Percentiles rank a stretch among this genome's conserved stretches.
Evolutionary conservation across 2,113 vertebrate genomes (phyloP).

Genomic region (Okapia johnstoni): DNA sequence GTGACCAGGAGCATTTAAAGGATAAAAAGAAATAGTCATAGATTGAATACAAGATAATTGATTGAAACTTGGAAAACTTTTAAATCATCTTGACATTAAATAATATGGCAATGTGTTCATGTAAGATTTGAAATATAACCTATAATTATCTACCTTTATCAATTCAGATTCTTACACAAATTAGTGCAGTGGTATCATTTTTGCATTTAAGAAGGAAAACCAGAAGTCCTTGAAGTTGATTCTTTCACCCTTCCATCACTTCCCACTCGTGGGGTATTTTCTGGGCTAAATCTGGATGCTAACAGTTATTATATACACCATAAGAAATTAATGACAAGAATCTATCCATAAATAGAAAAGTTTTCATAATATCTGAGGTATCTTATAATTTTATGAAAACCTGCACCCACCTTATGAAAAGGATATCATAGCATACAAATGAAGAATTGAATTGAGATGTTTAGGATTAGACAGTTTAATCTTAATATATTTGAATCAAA

Average conservation of each 20-base stretch:
- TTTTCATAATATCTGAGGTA: neutral
- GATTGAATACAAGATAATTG: neutral
- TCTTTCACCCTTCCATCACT: neutral
- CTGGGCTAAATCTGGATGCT: neutral
- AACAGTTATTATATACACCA: neutral
- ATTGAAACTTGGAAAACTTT: neutral
- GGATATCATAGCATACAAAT: neutral
- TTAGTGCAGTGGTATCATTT: too few relatives aligned
- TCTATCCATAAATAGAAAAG: neutral
- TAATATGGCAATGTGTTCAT: neutral
- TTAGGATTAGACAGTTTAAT: neutral
- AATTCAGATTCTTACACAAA: neutral
- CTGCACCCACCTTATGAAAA: neutral
- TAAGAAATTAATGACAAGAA: neutral
- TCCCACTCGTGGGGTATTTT: neutral
- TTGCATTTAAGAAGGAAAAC: neutral
- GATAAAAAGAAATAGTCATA: neutral
- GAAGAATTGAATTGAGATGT: neutral
- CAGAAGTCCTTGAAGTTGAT: neutral
- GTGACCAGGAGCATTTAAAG: neutral
- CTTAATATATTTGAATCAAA: neutral
- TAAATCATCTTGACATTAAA: neutral
- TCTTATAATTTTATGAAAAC: neutral
- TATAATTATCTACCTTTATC: neutral
- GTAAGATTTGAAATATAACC: neutral